phyloP scores from a whole-genome alignment of 2,113 vertebrate species.

The Laticauda laticaudata region DNA sequence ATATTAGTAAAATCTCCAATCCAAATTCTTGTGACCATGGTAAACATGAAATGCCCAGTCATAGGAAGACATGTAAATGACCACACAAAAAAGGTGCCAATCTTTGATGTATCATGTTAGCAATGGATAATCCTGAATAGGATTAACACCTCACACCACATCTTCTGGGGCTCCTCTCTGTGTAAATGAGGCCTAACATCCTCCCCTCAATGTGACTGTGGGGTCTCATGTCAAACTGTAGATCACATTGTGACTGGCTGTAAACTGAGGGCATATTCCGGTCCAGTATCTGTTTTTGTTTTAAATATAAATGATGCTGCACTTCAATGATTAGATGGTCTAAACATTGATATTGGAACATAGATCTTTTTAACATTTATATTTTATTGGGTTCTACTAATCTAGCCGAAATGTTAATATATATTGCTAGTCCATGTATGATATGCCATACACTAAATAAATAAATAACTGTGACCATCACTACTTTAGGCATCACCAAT shows the following conservation, averaged over 20 bases:
- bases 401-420: background rate
- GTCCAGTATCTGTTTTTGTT: background rate
- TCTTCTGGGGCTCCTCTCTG: background rate
- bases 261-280: too few relatives aligned
- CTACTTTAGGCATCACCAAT: background rate
- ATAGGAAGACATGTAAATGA: background rate
- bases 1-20: background rate
- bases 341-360: background rate
- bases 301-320: background rate
- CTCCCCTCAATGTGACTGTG: background rate
- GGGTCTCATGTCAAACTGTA: background rate
- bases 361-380: background rate
- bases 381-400: background rate
- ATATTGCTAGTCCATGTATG: background rate
- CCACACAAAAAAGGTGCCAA: background rate
- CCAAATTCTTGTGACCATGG: background rate
- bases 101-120: background rate
- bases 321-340: background rate
- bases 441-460: background rate
- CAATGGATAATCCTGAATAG: background rate
- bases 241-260: background rate
- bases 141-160: background rate
- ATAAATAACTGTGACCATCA: background rate
- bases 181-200: background rate
- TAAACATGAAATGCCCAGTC: too few relatives aligned